phyloP scores from a whole-genome alignment of 2,113 vertebrate genomes.

The Melanostigma gelatinosum region DNA sequence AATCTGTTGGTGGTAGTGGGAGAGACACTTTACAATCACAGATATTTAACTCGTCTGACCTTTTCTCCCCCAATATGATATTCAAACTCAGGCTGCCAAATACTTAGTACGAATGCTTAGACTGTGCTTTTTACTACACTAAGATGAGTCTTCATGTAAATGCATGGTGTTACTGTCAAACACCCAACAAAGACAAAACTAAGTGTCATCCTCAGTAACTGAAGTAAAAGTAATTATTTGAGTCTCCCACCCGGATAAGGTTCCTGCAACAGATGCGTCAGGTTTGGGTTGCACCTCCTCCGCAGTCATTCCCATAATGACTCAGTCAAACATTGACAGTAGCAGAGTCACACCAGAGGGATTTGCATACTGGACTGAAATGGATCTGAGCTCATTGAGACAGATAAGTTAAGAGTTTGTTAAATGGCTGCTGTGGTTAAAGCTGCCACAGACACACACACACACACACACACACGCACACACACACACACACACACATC shows the following conservation, averaged over 20 bases:
- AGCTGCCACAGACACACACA: not conserved
- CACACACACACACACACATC: no score
- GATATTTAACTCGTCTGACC: not conserved
- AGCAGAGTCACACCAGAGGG: slow-evolving; percentile 1
- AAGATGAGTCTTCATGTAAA: no score
- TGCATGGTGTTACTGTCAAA: not conserved
- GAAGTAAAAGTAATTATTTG: not conserved
- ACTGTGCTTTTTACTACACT: not conserved
- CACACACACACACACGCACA: no score
- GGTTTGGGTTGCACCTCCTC: slow-evolving; percentile 24
- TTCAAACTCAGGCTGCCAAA: no score
- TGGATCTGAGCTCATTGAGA: slow-evolving; percentile 17
- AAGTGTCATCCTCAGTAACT: not conserved
- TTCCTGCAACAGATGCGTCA: not conserved
- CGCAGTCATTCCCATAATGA: not conserved
- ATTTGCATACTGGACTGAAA: slow-evolving; percentile 36
- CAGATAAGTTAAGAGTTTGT: slow-evolving; percentile 22
- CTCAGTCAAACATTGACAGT: slow-evolving; percentile 27
- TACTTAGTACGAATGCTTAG: not conserved
- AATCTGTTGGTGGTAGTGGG: not conserved
- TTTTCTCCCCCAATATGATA: no score
- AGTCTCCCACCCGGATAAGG: not conserved
- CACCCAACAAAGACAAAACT: not conserved
- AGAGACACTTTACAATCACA: not conserved
- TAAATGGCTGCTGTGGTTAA: slow-evolving; percentile 11